Conservation (phyloP, 2,797 vertebrate genomes). For the Acrossocheilus fasciatus region DNA sequence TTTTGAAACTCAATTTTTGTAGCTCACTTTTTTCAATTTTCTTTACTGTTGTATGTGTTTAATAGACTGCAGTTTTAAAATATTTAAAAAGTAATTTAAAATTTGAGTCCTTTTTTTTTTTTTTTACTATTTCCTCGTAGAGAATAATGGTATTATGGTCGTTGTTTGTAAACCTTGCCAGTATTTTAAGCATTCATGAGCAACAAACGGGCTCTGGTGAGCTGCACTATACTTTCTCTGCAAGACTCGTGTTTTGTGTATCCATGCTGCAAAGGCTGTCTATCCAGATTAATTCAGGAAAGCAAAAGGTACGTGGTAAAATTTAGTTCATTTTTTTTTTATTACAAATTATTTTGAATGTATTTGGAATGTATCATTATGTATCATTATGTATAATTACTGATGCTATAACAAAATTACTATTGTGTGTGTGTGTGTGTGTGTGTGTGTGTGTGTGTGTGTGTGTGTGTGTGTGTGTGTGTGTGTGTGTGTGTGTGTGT, state of each 20-base stretch:
- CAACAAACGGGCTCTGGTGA: constrained; percentile 65
- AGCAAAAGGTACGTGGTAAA: constrained; percentile 33
- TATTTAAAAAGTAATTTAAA: no score
- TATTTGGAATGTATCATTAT: neutral
- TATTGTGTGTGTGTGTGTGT: neutral
- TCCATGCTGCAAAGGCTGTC: constrained; percentile 75
- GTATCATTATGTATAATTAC: neutral
- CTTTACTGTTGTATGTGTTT: neutral
- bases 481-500: neutral
- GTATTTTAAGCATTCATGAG: constrained; percentile 40
- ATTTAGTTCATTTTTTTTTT: neutral
- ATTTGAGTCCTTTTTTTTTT: neutral
- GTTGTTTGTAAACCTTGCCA: neutral
- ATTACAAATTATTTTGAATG: neutral
- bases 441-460: neutral
- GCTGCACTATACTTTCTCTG: constrained; percentile 72
- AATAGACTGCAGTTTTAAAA: neutral
- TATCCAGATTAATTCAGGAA: constrained; percentile 65
- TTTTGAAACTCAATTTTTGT: constrained; percentile 9
- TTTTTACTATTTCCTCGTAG: neutral
- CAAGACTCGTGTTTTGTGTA: constrained; percentile 73
- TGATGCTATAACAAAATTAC: neutral
- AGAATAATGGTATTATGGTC: neutral
- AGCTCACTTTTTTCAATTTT: neutral
- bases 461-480: neutral